phyloP scores from a whole-genome alignment of 2,888 invertebrate species.

The Caenorhabditis sinica region DNA sequence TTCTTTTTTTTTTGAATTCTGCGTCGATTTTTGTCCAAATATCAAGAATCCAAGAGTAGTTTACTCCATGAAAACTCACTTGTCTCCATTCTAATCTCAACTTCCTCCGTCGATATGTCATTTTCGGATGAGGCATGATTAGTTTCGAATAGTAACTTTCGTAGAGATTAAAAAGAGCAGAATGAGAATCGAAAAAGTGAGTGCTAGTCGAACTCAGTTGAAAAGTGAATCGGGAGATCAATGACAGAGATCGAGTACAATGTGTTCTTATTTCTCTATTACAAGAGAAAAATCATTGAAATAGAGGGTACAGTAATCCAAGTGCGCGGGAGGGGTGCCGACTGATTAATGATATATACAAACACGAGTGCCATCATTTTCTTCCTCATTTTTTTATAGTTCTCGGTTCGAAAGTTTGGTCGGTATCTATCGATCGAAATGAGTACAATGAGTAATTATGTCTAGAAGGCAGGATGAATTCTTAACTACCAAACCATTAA shows the following conservation, averaged over 20 bases:
- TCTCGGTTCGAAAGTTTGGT: neutral
- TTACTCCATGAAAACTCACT: conserved; percentile 12
- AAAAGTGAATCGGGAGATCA: conserved; percentile 22
- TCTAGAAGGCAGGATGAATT: neutral
- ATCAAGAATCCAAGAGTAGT: too few relatives aligned
- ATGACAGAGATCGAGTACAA: conserved; percentile 41
- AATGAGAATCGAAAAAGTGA: neutral
- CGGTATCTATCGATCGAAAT: too few relatives aligned
- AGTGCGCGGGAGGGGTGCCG: conserved; percentile 24
- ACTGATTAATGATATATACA: conserved; percentile 40
- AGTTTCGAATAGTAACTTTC: neutral
- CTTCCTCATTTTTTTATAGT: neutral
- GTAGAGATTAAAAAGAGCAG: neutral
- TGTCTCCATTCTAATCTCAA: conserved; percentile 52
- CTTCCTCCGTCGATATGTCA: conserved; percentile 30
- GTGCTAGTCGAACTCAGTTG: neutral
- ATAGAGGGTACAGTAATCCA: conserved; percentile 46
- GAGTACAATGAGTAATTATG: too few relatives aligned
- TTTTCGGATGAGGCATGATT: conserved; percentile 51
- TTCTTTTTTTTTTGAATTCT: too few relatives aligned
- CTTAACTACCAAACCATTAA: neutral
- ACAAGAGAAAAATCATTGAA: neutral
- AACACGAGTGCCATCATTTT: conserved; percentile 32
- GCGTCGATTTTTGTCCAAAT: too few relatives aligned
- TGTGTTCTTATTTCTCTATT: conserved; percentile 5